Base-by-base conservation (phyloP, 2,888 invertebrate species). In the Xanthorhoe designata region DNA sequence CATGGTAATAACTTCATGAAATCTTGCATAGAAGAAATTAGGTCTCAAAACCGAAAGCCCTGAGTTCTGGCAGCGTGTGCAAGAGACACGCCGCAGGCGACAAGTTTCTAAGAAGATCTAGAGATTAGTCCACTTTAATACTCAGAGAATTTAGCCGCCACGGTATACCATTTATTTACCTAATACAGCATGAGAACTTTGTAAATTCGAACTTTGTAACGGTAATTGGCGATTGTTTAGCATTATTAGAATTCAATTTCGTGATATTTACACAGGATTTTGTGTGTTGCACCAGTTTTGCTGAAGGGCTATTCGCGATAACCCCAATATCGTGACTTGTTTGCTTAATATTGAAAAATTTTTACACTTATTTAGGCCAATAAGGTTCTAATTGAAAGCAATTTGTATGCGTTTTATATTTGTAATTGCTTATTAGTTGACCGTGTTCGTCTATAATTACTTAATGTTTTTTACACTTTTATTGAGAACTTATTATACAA, bases 31-130 rank as follows among this genome's bases (percentile, higher is more conserved):
- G 59, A 52, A 42, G 18, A 59, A 49, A 54, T 66, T 60, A 63
- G 47, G 53, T 19, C 50, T 54, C 6, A 49, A 61, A 64, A 62
- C 64, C 54, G 64, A 69, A 79, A 82, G 76, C 83, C 85, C 82
- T 86, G 6, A 32, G 71, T 72, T 77, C 58, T 68, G 78, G 76
- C 79, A 79, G 82, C 86, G 86, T 87, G 85, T 86, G 85, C 80
- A 81, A 86, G 84, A 85, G 85, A 84, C 85, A 82, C 77, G 80
- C 86, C 82, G 83, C 86, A 68, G 79, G 88, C 85, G 86, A 87
- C 88, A 86, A 79, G 84, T 85, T 85, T 80, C 85, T 81, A 78
- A 83, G 87, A 86, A 88, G 88, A 89, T 90, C 82, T 82, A 72
- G 71, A 85, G 87, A 90, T 89, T 87, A 86, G 75, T 73, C 78